Evolutionary conservation across 2,888 invertebrate genomes (phyloP), one percentile per base, ranked within the genome.

Genomic region (Ischnus inquisitorius): DNA sequence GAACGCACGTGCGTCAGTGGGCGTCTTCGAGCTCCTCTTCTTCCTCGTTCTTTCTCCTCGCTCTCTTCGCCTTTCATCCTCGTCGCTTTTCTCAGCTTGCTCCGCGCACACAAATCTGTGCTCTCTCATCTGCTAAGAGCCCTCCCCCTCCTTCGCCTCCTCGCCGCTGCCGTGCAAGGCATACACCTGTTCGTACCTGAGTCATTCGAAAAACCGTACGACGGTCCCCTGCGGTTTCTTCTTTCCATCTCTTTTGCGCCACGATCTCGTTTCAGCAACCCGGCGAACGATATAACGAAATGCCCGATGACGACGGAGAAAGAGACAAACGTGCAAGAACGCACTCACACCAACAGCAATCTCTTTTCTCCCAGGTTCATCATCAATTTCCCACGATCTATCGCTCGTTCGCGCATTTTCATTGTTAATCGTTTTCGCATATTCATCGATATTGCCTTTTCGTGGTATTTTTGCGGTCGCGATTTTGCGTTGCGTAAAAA

Each of bases 131-230:
- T 39, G 51, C 19, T 60, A 60, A 60, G 60, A 60, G 60, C 60
- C 28, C 14, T 5, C 14, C 3, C 22, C 12, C 22, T 1, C 25
- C 25, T 22, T 12, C 19, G 12, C 14, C 5, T 22, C 12, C 14
- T 12, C 25, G 22, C 57, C 57, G 51, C 19, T 51, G 19, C 51
- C 51, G 85, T 83, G 84, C 83, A 85, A 34, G 81, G 80, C 84
- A 83, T 85, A 84, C 86, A 87, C 91, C 91, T 91, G 89, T 90
- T 90, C 86, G 82, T 74, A 71, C 85, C 87, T 88, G 91, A 89
- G 88, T 90, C 90, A 89, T 81, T 84, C 81, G 81, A 75, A 72
- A n/a, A 69, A 79, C 78, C 68, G 67, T 78, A 80, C 80, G 74
- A 87, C 79, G 88, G 83, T 88, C 88, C 89, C 89, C 88, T 82